Conservation (phyloP, 2,797 vertebrate species). For the Buceros bicornis region DNA sequence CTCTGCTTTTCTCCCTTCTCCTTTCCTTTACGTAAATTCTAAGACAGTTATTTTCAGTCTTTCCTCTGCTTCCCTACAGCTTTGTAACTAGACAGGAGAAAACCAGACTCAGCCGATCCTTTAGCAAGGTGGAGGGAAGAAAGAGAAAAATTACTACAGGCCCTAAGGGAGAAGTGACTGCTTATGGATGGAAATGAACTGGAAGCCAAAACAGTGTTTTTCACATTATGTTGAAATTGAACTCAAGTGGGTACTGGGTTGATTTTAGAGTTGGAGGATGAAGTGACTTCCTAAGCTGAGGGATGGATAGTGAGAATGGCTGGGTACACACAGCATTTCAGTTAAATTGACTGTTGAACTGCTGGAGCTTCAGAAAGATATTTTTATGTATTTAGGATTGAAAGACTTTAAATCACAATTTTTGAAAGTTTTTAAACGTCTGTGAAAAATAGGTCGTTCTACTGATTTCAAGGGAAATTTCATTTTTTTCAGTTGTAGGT, state of each 20-base stretch:
- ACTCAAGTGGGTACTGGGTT: neutral
- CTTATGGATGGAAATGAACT: neutral
- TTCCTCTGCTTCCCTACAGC: neutral
- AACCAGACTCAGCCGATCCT: neutral
- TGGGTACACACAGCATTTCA: neutral
- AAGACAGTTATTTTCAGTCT: neutral
- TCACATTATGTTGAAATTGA: neutral
- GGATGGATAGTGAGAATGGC: neutral
- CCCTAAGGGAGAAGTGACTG: neutral
- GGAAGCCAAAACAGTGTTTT: neutral
- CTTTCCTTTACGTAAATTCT: neutral
- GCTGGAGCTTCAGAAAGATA: neutral
- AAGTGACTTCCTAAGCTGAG: neutral
- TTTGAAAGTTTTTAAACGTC: neutral
- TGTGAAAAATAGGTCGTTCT: neutral
- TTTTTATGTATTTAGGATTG: neutral
- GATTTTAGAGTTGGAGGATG: neutral
- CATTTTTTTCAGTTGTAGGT: neutral
- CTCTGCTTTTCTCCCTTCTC: neutral
- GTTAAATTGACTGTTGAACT: neutral
- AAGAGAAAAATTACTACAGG: neutral
- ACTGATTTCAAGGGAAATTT: neutral
- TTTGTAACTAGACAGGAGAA: neutral
- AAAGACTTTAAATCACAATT: neutral
- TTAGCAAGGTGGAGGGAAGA: neutral